A percentile compares a stretch with the other conserved stretches of the same genome.
Conservation (phyloP, 2,888 invertebrate species). For the Eilema sororculum region DNA sequence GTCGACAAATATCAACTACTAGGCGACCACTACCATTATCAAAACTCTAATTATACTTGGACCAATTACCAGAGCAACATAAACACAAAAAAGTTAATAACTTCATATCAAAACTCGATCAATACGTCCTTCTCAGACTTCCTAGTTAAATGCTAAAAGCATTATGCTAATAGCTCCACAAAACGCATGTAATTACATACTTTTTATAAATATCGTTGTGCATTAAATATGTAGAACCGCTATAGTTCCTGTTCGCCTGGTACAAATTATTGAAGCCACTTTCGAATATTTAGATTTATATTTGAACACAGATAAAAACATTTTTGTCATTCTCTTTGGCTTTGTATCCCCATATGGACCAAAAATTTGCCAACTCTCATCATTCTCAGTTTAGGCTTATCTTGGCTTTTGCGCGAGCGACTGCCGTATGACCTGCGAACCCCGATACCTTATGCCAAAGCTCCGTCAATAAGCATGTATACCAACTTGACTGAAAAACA, state of each 20-base stretch:
- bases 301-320: too few relatives aligned
- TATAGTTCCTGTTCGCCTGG: neutral
- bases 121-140: slow-evolving; percentile 38
- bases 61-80: neutral
- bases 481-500: neutral
- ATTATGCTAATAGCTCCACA: slow-evolving; percentile 16
- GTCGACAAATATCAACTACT: neutral
- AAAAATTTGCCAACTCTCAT: too few relatives aligned
- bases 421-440: too few relatives aligned
- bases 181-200: slow-evolving; percentile 11
- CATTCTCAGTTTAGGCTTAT: too few relatives aligned
- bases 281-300: neutral
- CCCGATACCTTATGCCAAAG: too few relatives aligned
- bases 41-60: neutral
- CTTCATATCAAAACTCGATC: slow-evolving; percentile 1
- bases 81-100: neutral
- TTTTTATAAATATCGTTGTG: neutral
- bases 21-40: neutral
- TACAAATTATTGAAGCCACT: neutral
- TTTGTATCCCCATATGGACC: too few relatives aligned
- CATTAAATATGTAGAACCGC: slow-evolving; percentile 3
- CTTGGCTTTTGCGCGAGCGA: too few relatives aligned
- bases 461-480: too few relatives aligned
- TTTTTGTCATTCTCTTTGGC: too few relatives aligned
- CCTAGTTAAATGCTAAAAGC: slow-evolving; percentile 25